A percentile compares a stretch with the other conserved stretches of the same genome.
Evolutionary conservation across 1,140 invertebrate genomes (phyloP).

Genomic region (Caenorhabditis remanei): DNA sequence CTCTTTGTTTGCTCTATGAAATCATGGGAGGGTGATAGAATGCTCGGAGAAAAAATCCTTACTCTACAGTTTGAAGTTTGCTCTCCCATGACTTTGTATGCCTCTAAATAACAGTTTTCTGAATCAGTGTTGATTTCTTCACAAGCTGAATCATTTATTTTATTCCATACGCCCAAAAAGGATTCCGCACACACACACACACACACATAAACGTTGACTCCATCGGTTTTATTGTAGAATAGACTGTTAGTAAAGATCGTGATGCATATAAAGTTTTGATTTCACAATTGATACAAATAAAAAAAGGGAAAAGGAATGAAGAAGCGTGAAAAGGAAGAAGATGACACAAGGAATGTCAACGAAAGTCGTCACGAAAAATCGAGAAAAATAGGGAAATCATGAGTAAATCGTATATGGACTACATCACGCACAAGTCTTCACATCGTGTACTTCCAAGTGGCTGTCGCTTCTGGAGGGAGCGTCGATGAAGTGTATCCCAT

Average conservation of each 20-base stretch:
- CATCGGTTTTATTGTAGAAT: not conserved
- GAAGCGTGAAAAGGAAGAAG: not conserved
- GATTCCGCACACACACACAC: not conserved
- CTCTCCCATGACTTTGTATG: constrained; percentile 46
- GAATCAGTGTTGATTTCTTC: constrained; percentile 40
- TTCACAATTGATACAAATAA: constrained; percentile 29
- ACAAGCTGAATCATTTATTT: constrained; percentile 44
- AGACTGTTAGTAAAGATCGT: not conserved
- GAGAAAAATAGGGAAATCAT: not conserved
- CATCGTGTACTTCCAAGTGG: constrained; percentile 48
- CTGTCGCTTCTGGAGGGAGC: constrained; percentile 37
- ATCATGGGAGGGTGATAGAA: constrained; percentile 22
- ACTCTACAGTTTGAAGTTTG: constrained; percentile 39
- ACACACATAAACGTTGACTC: not conserved
- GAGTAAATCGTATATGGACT: not conserved
- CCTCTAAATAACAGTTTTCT: constrained; percentile 1
- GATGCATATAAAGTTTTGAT: constrained; percentile 31
- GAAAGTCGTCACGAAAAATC: not conserved
- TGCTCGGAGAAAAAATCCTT: constrained; percentile 25
- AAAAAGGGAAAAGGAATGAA: not conserved
- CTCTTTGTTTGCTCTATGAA: constrained; percentile 26
- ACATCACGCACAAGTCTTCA: not conserved
- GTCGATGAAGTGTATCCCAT: constrained; percentile 47
- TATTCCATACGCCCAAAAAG: not conserved
- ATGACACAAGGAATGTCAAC: constrained; percentile 22